Conservation (phyloP, 2,888 invertebrate species). For the Syrphus vitripennis region DNA sequence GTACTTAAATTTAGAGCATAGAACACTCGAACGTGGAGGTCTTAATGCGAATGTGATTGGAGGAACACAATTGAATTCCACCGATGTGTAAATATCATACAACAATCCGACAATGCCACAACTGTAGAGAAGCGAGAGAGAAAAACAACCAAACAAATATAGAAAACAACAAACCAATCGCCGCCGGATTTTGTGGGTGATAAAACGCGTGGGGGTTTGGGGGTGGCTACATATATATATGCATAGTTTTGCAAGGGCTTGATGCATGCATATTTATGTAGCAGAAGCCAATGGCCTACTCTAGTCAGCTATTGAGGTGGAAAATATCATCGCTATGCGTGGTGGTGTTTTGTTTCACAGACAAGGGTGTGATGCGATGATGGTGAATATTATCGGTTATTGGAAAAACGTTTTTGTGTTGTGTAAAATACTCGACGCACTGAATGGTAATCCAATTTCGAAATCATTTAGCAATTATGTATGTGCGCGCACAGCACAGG, state of each 20-base stretch:
- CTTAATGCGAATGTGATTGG: constrained; percentile 70
- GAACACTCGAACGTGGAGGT: constrained; percentile 25
- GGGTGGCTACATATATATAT: neutral
- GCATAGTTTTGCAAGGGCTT: constrained; percentile 7
- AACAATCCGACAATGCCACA: constrained; percentile 64
- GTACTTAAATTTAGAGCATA: constrained; percentile 57
- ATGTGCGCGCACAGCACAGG: constrained; percentile 25
- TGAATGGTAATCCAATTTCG: constrained; percentile 65
- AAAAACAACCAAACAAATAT: neutral
- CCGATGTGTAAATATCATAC: constrained; percentile 59
- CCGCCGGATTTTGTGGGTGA: neutral
- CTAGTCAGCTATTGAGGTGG: constrained; percentile 46
- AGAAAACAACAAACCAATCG: constrained; percentile 8
- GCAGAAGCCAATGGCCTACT: constrained; percentile 61
- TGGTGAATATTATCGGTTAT: constrained; percentile 14
- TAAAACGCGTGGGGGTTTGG: neutral
- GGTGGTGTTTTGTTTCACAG: neutral
- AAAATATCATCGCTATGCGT: constrained; percentile 51
- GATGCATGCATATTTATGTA: too few relatives aligned
- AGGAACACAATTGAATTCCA: constrained; percentile 61
- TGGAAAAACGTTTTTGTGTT: constrained; percentile 25
- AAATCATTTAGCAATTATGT: constrained; percentile 65
- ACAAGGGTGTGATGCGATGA: neutral
- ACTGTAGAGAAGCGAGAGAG: neutral
- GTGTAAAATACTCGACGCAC: constrained; percentile 1